These are phyloP conservation scores for Anthophora plumipes DNA, from an alignment of 2,888 invertebrate genomes.

Conservation along the genomic window DNA sequence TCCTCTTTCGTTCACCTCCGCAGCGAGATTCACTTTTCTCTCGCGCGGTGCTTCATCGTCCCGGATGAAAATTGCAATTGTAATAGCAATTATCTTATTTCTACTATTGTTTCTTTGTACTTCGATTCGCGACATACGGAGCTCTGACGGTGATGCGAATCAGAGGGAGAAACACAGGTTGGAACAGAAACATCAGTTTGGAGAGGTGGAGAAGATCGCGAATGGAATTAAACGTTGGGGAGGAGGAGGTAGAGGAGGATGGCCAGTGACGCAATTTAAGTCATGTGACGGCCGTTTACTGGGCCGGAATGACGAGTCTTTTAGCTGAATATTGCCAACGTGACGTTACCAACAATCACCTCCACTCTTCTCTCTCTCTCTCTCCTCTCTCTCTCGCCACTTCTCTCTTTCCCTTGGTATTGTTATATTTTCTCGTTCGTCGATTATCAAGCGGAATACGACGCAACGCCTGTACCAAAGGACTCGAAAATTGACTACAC, in stretches of 20 bases:
- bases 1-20: slow-evolving; percentile 13
- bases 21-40: slow-evolving; percentile 11
- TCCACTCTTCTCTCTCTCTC: slow-evolving; percentile 1
- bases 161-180: slow-evolving; percentile 48
- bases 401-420: slow-evolving; percentile 24
- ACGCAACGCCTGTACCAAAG: slow-evolving; percentile 15
- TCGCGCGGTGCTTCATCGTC: slow-evolving; percentile 50
- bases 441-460: slow-evolving; percentile 59
- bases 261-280: slow-evolving; percentile 69
- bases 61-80: slow-evolving; percentile 77
- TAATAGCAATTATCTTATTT: slow-evolving; percentile 81
- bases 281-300: slow-evolving; percentile 61
- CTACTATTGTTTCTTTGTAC: slow-evolving; percentile 74
- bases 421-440: slow-evolving; percentile 64
- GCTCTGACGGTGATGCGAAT: slow-evolving; percentile 59
- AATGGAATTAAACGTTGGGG: slow-evolving; percentile 72
- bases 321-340: slow-evolving; percentile 62
- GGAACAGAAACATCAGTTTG: not conserved
- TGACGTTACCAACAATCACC: slow-evolving; percentile 54
- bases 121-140: slow-evolving; percentile 73
- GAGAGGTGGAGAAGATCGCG: slow-evolving; percentile 47
- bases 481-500: slow-evolving; percentile 42
- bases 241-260: too few relatives aligned
- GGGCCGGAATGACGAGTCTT: slow-evolving; percentile 68
- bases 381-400: not conserved